Conservation (phyloP, 2,797 vertebrate species). For the Tadarida brasiliensis region DNA sequence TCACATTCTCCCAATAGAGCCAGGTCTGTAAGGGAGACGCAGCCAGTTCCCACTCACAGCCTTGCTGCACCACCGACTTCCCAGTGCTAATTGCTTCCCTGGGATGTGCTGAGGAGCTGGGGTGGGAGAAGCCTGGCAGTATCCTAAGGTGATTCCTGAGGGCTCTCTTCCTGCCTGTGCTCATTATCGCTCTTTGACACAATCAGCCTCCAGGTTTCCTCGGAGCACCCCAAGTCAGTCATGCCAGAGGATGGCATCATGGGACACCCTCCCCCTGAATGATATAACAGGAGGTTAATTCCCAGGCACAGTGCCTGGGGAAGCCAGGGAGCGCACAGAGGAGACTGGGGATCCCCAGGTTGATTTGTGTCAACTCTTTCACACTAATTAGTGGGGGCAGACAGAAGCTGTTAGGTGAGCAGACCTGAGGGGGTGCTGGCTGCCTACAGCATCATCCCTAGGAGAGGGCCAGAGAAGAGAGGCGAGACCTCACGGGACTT, state of each 20-base stretch:
- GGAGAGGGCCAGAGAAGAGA: not conserved
- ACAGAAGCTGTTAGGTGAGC: conserved; percentile 28
- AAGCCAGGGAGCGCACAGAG: not conserved
- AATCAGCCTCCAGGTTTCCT: conserved; percentile 1
- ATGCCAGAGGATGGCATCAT: not conserved
- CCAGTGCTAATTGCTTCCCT: not conserved
- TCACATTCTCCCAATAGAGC: not conserved
- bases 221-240: not conserved
- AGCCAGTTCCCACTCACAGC: not conserved
- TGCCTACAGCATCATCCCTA: not conserved
- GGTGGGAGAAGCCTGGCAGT: not conserved
- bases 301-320: not conserved
- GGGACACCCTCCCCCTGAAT: not conserved
- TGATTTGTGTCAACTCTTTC: not conserved
- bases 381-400: not conserved
- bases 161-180: not conserved
- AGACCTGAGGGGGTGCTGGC: not conserved
- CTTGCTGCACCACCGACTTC: not conserved
- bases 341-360: not conserved
- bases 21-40: not conserved
- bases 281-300: not conserved
- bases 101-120: not conserved
- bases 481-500: not conserved
- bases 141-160: not conserved
- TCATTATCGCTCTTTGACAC: conserved; percentile 12